These are phyloP conservation scores for Myopa tessellatipennis DNA, from an alignment of 2,888 invertebrate genomes.

Conservation along the genomic window DNA sequence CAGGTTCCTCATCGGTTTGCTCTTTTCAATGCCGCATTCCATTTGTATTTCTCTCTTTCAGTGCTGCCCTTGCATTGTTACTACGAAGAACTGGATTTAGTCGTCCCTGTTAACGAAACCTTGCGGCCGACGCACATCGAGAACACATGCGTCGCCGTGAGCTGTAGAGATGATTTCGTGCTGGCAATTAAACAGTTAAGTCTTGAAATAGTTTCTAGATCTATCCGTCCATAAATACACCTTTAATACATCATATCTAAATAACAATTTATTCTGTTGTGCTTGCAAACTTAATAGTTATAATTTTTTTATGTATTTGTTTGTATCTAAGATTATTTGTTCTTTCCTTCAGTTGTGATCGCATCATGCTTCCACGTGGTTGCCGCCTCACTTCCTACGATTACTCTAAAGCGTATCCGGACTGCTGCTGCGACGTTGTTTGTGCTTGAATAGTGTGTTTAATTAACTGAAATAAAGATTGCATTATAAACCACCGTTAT, in stretches of 20 bases:
- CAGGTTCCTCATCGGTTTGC: neutral
- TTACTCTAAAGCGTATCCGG: conserved; percentile 53
- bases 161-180: conserved; percentile 57
- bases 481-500: too few species aligned
- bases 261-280: neutral
- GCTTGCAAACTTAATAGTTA: neutral
- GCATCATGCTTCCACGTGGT: conserved; percentile 41
- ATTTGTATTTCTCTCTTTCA: conserved; percentile 25
- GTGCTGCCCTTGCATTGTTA: conserved; percentile 52
- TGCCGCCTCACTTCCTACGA: conserved; percentile 51
- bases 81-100: conserved; percentile 54
- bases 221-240: neutral
- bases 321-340: neutral
- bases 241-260: neutral
- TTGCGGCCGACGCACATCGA: conserved; percentile 50
- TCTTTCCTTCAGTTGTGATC: conserved; percentile 51
- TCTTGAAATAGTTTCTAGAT: too few species aligned
- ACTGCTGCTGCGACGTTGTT: conserved; percentile 50
- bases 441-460: conserved; percentile 27
- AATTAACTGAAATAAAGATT: neutral
- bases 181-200: conserved; percentile 56
- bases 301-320: neutral
- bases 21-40: neutral
- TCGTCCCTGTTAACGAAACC: conserved; percentile 51
- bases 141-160: conserved; percentile 51